Percentiles rank a stretch among this genome's conserved stretches.
phyloP scores from a whole-genome alignment of 1,140 invertebrate species.

The Scaptodrosophila lebanonensis region DNA sequence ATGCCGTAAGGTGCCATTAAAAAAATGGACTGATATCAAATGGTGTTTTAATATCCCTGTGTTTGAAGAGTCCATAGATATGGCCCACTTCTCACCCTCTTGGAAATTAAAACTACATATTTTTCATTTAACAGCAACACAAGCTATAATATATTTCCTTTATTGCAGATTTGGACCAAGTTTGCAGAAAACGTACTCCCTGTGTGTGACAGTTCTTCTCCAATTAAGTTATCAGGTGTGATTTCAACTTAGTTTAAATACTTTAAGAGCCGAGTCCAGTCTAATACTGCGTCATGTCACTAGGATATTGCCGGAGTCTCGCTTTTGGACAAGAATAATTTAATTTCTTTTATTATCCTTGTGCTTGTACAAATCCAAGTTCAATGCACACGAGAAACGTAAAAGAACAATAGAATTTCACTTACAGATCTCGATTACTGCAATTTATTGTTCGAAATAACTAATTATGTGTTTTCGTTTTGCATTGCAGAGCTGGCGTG shows the following conservation, averaged over 20 bases:
- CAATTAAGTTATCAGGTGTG: too few relatives aligned
- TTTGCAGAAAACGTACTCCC: too few relatives aligned
- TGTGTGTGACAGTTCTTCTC: too few relatives aligned
- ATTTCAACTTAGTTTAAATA: too few relatives aligned
- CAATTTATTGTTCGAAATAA: too few relatives aligned
- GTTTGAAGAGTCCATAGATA: slow-evolving; percentile 29
- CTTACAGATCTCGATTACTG: too few relatives aligned
- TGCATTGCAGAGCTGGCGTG: too few relatives aligned
- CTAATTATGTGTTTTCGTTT: too few relatives aligned
- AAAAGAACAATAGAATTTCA: slow-evolving; percentile 49
- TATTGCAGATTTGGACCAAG: too few relatives aligned
- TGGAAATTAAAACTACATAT: slow-evolving; percentile 41
- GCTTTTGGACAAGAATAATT: slow-evolving; percentile 63
- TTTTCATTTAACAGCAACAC: too few relatives aligned
- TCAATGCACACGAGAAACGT: slow-evolving; percentile 63
- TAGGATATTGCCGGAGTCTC: slow-evolving; percentile 50
- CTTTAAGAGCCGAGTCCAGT: too few relatives aligned
- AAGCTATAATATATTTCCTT: background rate
- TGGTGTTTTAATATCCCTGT: slow-evolving; percentile 43
- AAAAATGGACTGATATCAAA: slow-evolving; percentile 42
- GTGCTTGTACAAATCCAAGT: slow-evolving; percentile 30
- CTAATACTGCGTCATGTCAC: slow-evolving; percentile 49
- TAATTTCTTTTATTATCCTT: slow-evolving; percentile 60
- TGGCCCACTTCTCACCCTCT: slow-evolving; percentile 35
- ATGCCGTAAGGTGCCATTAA: slow-evolving; percentile 11